These are phyloP conservation scores for Ostrea edulis DNA, from an alignment of 1,140 invertebrate species.

Conservation along the genomic window DNA sequence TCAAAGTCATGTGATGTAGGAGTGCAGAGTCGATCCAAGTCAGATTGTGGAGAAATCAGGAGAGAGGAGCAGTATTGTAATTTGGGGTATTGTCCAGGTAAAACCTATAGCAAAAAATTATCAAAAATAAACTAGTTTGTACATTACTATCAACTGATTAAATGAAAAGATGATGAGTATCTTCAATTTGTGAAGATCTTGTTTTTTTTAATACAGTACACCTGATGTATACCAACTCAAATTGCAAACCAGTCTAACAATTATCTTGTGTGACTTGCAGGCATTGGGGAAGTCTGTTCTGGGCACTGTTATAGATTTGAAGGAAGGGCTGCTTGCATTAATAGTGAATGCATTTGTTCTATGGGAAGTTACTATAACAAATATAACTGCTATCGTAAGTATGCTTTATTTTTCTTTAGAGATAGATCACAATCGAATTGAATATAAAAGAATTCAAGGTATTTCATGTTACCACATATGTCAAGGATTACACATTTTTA, in stretches of 20 bases:
- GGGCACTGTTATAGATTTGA: not conserved
- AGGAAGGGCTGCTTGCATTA: not conserved
- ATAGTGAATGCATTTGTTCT: not conserved
- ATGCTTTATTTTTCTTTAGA: not conserved
- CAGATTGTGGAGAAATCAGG: not conserved
- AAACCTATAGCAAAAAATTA: not conserved
- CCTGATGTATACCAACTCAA: no score
- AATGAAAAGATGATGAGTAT: no score
- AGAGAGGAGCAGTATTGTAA: conserved; percentile 1
- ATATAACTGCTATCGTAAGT: conserved; percentile 11
- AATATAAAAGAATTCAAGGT: not conserved
- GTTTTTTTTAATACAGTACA: no score
- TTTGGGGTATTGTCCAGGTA: conserved; percentile 19
- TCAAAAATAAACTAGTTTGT: not conserved
- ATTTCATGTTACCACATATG: no score
- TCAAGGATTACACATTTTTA: no score
- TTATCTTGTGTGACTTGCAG: not conserved
- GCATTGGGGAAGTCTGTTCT: not conserved
- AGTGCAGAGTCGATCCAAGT: not conserved
- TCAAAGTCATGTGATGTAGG: conserved; percentile 18
- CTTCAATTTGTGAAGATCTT: no score
- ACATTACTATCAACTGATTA: not conserved
- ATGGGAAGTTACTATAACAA: not conserved
- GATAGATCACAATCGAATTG: no score
- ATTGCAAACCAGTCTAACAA: not conserved